These are phyloP conservation scores for Palloptera scutellata DNA, from an alignment of 2,888 invertebrate species.

Conservation along the genomic window DNA sequence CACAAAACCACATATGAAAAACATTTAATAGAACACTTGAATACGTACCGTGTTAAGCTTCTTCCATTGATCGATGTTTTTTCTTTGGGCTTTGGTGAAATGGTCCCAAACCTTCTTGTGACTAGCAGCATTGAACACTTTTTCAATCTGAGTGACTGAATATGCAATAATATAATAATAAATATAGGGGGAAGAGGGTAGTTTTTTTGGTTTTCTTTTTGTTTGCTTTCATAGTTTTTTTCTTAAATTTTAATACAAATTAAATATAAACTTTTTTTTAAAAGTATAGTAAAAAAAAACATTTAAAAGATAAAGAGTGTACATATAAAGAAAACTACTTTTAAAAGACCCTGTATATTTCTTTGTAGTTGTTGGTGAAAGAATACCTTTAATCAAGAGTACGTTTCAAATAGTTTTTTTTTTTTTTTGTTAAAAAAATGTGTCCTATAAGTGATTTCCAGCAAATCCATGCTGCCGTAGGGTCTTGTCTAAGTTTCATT, in stretches of 20 bases:
- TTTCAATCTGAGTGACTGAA: conserved; percentile 98
- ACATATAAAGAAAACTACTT: conserved; percentile 18
- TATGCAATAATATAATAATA: conserved; percentile 63
- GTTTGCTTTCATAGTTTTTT: conserved; percentile 7
- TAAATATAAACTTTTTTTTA: conserved; percentile 1
- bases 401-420: not conserved
- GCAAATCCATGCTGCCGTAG: not conserved
- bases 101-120: conserved; percentile 99
- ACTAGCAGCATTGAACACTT: conserved; percentile 93
- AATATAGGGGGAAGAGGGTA: conserved; percentile 52
- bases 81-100: conserved; percentile 98
- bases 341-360: not conserved
- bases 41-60: conserved; percentile 92
- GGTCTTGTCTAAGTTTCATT: conserved; percentile 5
- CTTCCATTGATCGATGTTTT: conserved; percentile 98
- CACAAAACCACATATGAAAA: conserved; percentile 7
- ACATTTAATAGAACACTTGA: conserved; percentile 14
- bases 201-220: conserved; percentile 43
- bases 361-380: not conserved
- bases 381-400: not conserved
- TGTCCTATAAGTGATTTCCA: not conserved
- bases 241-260: conserved; percentile 2
- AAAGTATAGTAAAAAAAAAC: conserved; percentile 25
- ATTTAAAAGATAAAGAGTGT: conserved; percentile 17
- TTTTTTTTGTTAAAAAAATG: not conserved